phyloP scores from a whole-genome alignment of 2,113 vertebrate genomes.

The Turnix velox region DNA sequence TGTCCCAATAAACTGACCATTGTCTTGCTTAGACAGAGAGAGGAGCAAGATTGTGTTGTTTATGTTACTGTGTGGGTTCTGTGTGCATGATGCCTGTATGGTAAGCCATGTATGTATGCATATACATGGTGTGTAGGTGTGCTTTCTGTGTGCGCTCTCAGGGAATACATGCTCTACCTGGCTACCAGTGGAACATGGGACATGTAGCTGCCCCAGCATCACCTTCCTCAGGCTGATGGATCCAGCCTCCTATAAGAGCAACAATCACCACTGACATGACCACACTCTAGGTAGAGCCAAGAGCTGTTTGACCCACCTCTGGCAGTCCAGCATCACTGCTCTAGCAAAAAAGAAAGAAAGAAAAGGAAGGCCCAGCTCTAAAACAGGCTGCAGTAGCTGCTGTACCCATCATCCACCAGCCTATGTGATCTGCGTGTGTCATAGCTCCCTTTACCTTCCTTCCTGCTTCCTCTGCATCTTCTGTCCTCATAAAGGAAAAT shows the following conservation, averaged over 20 bases:
- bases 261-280: background rate
- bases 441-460: background rate
- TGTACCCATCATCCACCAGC: background rate
- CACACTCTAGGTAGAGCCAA: background rate
- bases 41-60: background rate
- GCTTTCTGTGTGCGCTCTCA: background rate
- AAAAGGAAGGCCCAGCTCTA: background rate
- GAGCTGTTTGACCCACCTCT: background rate
- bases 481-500: background rate
- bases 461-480: background rate
- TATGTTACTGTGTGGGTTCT: background rate
- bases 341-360: background rate
- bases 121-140: no score
- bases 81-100: background rate
- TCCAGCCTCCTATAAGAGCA: background rate
- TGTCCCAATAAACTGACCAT: rapidly evolving
- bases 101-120: rapidly evolving
- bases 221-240: background rate
- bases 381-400: background rate
- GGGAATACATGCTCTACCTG: rapidly evolving
- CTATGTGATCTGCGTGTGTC: background rate
- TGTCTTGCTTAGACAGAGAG: background rate
- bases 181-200: background rate
- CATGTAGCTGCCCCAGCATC: rapidly evolving
- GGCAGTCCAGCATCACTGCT: background rate